A percentile compares a stretch with the other conserved stretches of the same genome.
These are phyloP conservation scores for Garra rufa DNA, from an alignment of 2,113 vertebrate species.

Conservation along the genomic window DNA sequence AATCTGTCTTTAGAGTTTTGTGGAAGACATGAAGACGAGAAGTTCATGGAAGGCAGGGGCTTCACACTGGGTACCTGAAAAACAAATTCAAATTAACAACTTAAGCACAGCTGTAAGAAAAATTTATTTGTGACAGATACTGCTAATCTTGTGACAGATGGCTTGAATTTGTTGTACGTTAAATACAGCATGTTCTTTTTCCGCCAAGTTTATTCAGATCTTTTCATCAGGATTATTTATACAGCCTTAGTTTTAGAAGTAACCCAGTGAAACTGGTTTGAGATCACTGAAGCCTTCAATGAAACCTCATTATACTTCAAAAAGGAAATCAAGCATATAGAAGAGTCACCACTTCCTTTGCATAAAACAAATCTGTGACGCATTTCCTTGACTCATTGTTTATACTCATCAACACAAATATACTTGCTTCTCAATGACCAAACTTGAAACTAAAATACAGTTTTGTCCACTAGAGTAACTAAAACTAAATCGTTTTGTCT, in stretches of 20 bases:
- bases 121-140: too few species aligned
- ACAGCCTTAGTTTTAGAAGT: background rate
- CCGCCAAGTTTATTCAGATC: background rate
- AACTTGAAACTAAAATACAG: background rate
- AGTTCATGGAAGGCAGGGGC: slow-evolving; percentile 52
- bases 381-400: background rate
- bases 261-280: background rate
- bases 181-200: background rate
- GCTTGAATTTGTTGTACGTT: background rate
- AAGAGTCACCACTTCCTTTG: slow-evolving; percentile 10
- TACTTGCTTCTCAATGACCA: background rate
- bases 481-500: background rate
- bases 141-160: background rate
- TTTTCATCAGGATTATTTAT: background rate
- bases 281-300: background rate
- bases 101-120: background rate
- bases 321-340: background rate
- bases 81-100: background rate
- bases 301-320: background rate
- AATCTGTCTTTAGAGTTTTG: slow-evolving; percentile 60
- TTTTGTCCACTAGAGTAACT: background rate
- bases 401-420: background rate
- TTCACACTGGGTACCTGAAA: slow-evolving; percentile 64
- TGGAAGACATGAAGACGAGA: slow-evolving; percentile 58
- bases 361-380: background rate